Percentiles rank a stretch among this genome's conserved stretches.
Evolutionary conservation across 2,113 vertebrate genomes (phyloP).

Genomic region (Gasterosteus nipponicus): DNA sequence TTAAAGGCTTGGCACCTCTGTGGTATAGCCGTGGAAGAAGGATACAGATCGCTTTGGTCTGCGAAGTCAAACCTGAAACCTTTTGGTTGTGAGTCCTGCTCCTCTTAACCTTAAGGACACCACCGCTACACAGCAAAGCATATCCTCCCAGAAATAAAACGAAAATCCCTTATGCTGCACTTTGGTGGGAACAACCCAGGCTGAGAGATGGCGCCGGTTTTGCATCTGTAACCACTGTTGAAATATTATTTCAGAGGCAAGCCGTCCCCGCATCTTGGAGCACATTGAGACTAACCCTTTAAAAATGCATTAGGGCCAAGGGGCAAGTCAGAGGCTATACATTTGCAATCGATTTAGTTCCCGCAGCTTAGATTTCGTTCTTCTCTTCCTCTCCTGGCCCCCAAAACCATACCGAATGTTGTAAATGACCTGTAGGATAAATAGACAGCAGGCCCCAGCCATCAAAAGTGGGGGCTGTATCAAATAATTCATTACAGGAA

Average conservation of each 20-base stretch:
- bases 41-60: background rate
- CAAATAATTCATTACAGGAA: slow-evolving; percentile 74
- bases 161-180: slow-evolving; percentile 75
- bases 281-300: slow-evolving; percentile 54
- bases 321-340: slow-evolving; percentile 71
- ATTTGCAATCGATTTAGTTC: slow-evolving; percentile 79
- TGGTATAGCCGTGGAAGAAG: slow-evolving; percentile 5
- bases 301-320: slow-evolving; percentile 64
- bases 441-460: slow-evolving; percentile 70
- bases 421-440: slow-evolving; percentile 75
- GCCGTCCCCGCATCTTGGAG: slow-evolving; percentile 70
- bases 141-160: slow-evolving; percentile 73
- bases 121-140: slow-evolving; percentile 56
- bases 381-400: slow-evolving; percentile 61
- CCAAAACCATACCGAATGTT: slow-evolving; percentile 51
- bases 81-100: slow-evolving; percentile 29
- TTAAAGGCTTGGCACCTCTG: slow-evolving; percentile 25
- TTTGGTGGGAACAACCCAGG: slow-evolving; percentile 78
- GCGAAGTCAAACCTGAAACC: slow-evolving; percentile 47
- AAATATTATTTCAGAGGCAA: slow-evolving; percentile 82
- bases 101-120: slow-evolving; percentile 56
- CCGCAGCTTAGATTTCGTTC: slow-evolving; percentile 72
- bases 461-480: slow-evolving; percentile 74
- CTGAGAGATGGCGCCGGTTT: slow-evolving; percentile 74
- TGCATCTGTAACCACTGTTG: slow-evolving; percentile 76